Percentiles rank a stretch among this genome's conserved stretches.
Conservation (phyloP, 2,888 invertebrate species). For the Ormyrus thymus region DNA sequence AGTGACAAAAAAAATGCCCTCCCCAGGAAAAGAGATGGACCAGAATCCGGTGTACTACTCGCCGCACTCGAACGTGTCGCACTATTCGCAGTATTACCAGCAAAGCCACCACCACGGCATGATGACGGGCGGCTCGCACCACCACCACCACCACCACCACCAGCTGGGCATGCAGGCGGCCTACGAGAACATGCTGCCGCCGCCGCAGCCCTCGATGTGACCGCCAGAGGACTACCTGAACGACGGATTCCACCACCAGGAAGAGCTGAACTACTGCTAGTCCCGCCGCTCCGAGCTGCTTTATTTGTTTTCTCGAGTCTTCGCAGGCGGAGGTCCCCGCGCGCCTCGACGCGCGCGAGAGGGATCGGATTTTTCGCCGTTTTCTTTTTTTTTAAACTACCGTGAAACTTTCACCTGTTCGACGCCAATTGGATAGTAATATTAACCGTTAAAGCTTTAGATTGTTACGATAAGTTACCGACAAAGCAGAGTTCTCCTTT, state of each 20-base stretch:
- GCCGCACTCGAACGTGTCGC: conserved; percentile 69
- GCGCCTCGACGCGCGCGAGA: too few species aligned
- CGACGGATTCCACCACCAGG: conserved; percentile 11
- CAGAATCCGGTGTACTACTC: conserved; percentile 71
- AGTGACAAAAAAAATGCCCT: not conserved
- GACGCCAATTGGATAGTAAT: too few species aligned
- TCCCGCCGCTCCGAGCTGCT: conserved; percentile 17
- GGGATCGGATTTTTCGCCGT: too few species aligned
- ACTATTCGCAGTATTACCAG: conserved; percentile 70
- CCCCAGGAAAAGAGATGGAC: conserved; percentile 70
- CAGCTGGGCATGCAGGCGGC: conserved; percentile 66
- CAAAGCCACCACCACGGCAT: conserved; percentile 60
- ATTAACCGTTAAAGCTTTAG: too few species aligned
- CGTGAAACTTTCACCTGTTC: too few species aligned
- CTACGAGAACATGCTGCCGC: conserved; percentile 71
- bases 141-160: conserved; percentile 67
- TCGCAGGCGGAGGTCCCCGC: too few species aligned
- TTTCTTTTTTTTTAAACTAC: too few species aligned
- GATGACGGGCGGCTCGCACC: conserved; percentile 59
- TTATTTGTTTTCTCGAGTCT: not conserved
- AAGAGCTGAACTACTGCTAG: conserved; percentile 25
- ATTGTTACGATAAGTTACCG: too few species aligned
- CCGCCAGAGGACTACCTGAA: conserved; percentile 58
- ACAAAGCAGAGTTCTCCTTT: too few species aligned
- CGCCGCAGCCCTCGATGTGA: conserved; percentile 73